phyloP scores from a whole-genome alignment of 2,888 invertebrate genomes.

The Villa cingulata region DNA sequence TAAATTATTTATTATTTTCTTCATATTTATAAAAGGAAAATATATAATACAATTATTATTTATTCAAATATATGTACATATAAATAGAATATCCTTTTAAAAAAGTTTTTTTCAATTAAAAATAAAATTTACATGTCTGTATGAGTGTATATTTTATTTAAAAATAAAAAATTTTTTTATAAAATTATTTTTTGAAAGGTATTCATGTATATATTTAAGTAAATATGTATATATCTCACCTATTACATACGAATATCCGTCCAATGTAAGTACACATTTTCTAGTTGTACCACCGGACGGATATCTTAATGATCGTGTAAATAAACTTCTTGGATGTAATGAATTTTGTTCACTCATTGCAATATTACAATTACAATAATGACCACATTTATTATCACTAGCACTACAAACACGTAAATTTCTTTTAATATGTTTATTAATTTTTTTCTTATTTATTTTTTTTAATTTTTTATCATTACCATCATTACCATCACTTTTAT shows the following conservation, averaged over 20 bases:
- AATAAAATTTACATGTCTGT: too few relatives aligned
- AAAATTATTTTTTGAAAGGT: too few relatives aligned
- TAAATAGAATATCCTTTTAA: too few relatives aligned
- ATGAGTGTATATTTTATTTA: too few relatives aligned
- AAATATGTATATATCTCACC: too few relatives aligned
- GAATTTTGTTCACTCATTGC: constrained; percentile 12
- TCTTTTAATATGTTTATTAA: not conserved
- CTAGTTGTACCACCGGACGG: constrained; percentile 46
- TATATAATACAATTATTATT: too few relatives aligned
- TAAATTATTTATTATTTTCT: too few relatives aligned
- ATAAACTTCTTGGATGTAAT: constrained; percentile 19
- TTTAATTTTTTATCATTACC: not conserved
- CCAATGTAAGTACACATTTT: constrained; percentile 70
- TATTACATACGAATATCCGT: constrained; percentile 79
- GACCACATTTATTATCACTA: constrained; percentile 1
- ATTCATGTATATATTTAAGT: too few relatives aligned
- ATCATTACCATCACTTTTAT: constrained; percentile 1
- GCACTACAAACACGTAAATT: not conserved
- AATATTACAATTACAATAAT: constrained; percentile 2
- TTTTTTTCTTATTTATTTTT: not conserved
- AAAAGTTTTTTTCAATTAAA: too few relatives aligned
- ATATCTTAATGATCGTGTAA: constrained; percentile 29
- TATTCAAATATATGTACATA: too few relatives aligned
- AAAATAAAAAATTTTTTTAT: too few relatives aligned
- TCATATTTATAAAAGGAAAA: too few relatives aligned